Base-by-base conservation (phyloP, 1,140 invertebrate species). In the Vanessa atalanta region DNA sequence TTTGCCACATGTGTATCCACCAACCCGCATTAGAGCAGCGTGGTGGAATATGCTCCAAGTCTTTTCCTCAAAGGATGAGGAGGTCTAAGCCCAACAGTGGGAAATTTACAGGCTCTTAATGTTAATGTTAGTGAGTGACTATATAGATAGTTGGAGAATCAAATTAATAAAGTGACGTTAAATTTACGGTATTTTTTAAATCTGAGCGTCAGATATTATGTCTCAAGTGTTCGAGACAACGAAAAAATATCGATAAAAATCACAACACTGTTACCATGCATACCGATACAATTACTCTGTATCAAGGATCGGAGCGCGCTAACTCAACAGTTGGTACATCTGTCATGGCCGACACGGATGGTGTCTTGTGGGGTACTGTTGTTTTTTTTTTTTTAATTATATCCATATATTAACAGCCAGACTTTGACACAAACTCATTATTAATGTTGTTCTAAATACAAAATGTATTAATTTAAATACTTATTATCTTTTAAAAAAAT, bases 221-320 rank as follows among this genome's bases (percentile, higher is more conserved):
- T 43, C 47, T 16, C 37, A 43, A 43, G 37, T 43, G 8, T 43
- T 16, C 9, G 13, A 70, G 65, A 57, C 68, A 57, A 55, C 9
- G 11, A 37, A 61, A 61, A n/a, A 37, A 37, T 37, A 82, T 82
- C 76, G 79, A 80, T 74, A 77, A 37, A 61, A 64, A 37, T 57
- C 16, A 72, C 84, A 82, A 67, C 83, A 79, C 83, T 85, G 83
- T 37, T 37, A 11, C 61, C 78, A 73, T 65, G 80, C 80, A 88
- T 83, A 87, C 78, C 83, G 85, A 85, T 81, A 86, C 85, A 89
- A 90, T 88, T 90, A 88, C 81, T 72, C 75, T 85, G 86, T 90
- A 89, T 86, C 84, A 74, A 65, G 68, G 67, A 81, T 73, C 70
- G 77, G 72, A 76, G 65, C 82, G 85, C 86, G 85, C 86, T 86